phyloP scores from a whole-genome alignment of 2,113 vertebrate species.

The Rhadina sibilatrix region DNA sequence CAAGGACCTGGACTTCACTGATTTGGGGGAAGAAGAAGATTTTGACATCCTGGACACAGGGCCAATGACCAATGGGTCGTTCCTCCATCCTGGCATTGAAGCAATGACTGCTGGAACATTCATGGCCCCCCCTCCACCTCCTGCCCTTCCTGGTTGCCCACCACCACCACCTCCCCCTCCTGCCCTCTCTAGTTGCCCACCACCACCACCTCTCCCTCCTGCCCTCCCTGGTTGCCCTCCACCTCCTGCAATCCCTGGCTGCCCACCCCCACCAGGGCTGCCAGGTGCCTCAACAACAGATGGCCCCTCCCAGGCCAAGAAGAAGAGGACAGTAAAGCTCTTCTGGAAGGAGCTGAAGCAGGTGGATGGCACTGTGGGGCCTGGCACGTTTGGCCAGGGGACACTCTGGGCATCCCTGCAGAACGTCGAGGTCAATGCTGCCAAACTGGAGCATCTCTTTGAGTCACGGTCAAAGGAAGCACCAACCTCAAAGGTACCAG shows the following conservation, averaged over 20 bases:
- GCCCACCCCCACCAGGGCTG: constrained; percentile 27
- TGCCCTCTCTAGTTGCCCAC: neutral
- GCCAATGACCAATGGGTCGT: constrained; percentile 45
- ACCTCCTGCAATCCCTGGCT: neutral
- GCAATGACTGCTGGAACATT: neutral
- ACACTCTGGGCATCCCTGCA: constrained; percentile 93
- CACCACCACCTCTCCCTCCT: neutral
- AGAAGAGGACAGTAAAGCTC: constrained; percentile 92
- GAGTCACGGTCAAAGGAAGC: constrained; percentile 92
- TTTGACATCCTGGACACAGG: constrained; percentile 82
- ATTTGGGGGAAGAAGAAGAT: constrained; percentile 92
- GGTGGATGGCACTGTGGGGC: constrained; percentile 57
- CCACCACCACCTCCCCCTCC: constrained; percentile 57
- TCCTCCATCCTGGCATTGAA: neutral
- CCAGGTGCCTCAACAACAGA: neutral
- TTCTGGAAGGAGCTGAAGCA: constrained; percentile 95
- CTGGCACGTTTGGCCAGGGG: constrained; percentile 78
- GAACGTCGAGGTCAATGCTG: constrained; percentile 81
- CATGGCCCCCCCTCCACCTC: constrained; percentile 53
- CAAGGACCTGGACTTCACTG: constrained; percentile 95
- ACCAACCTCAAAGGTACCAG: constrained; percentile 81
- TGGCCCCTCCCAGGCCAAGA: constrained; percentile 69
- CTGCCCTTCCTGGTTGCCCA: neutral
- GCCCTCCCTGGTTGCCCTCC: neutral
- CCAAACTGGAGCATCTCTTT: constrained; percentile 90